phyloP scores from a whole-genome alignment of 2,113 vertebrate genomes.

The Tinamus guttatus region DNA sequence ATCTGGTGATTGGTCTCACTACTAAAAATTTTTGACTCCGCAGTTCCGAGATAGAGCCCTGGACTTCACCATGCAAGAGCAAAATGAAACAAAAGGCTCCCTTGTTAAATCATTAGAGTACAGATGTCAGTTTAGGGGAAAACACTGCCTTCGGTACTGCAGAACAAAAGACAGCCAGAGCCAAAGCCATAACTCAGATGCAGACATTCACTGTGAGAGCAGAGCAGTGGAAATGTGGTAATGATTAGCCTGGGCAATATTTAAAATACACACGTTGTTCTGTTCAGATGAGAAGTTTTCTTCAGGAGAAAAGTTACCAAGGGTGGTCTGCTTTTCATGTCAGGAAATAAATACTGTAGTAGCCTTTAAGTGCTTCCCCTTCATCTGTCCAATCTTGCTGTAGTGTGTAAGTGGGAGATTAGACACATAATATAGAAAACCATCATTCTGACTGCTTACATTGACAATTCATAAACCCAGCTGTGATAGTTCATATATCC shows the following conservation, averaged over 20 bases:
- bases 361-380: neutral
- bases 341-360: neutral
- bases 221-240: neutral
- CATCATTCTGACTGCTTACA: neutral
- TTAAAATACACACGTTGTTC: neutral
- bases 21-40: neutral
- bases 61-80: neutral
- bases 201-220: neutral
- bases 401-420: neutral
- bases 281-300: neutral
- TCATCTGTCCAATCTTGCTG: neutral
- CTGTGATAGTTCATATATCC: neutral
- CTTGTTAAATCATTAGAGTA: neutral
- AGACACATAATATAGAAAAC: neutral
- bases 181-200: neutral
- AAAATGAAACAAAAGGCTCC: neutral
- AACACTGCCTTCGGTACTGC: neutral
- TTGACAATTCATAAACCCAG: neutral
- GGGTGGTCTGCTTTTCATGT: neutral
- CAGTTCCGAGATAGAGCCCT: neutral
- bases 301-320: neutral
- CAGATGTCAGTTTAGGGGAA: neutral
- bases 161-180: neutral
- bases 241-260: neutral
- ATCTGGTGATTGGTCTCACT: neutral